Base-by-base conservation (phyloP, 2,113 vertebrate species). In the Thalassoma bifasciatum region DNA sequence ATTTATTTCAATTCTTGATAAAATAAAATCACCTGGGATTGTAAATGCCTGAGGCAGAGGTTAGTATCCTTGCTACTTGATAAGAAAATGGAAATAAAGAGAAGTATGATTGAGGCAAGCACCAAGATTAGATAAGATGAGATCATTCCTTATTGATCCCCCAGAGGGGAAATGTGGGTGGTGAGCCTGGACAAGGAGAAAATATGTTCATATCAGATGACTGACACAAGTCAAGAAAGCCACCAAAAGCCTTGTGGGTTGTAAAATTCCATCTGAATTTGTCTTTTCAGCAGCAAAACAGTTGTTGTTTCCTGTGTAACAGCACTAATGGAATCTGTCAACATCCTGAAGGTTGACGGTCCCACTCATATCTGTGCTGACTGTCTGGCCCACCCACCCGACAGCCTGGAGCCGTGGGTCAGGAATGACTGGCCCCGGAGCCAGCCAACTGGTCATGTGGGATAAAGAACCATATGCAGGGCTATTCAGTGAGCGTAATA, bases 391-490 rank as follows among this genome's bases (percentile, higher is more conserved):
- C 24, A 10, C 52, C 64, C 47, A 58, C 37, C 24, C 24, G 11
- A 44, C 44, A 14, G 36, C 69, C 77, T 78, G 58, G 19, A 21
- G 40, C 49, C 26, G 23, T 22, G 62, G 57, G 58, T 60, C 44
- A 65, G 24, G 38, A 51, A 37, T 10, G 38, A 75, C n/a, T 56
- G 47, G 44, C 65, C 38, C 73, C 57, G 38, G 68, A 66, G 24
- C 38, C 1, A 19, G 36, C 62, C 66, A 72, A 53, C 30, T 70
- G 67, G 40, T 56, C 59, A 34, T 49, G 53, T 30, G 70, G 49
- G 60, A 77, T 62, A 56, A 58, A 66, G 66, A 78, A 59, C 58
- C 40, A 40, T 72, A 62, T 72, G 77, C 40, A 51, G 49, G 23
- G 19, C 53, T 50, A 75, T 40, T 49, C 46, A 36, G 47, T 58